A percentile compares a stretch with the other conserved stretches of the same genome.
phyloP scores from a whole-genome alignment of 2,888 invertebrate species.

The Dryococelus australis region DNA sequence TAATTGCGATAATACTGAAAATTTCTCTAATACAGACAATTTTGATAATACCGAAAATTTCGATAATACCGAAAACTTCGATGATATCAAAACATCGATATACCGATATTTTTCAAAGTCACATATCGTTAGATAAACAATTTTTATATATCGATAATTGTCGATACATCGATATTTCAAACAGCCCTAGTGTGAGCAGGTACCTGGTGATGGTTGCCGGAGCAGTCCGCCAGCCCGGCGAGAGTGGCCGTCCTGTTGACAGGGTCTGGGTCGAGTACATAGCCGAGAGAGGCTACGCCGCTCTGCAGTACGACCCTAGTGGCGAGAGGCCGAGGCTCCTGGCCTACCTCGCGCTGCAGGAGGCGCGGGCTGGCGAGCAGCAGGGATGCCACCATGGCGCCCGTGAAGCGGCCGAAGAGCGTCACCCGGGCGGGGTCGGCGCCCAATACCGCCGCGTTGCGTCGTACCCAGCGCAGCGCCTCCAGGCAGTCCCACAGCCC shows the following conservation, averaged over 20 bases:
- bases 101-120: too few species aligned
- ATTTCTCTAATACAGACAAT: too few species aligned
- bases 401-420: constrained; percentile 54
- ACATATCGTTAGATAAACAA: too few species aligned
- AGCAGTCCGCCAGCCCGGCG: background rate
- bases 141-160: too few species aligned
- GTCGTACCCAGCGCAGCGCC: constrained; percentile 54
- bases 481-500: constrained; percentile 54
- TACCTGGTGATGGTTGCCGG: background rate
- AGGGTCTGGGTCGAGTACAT: constrained; percentile 26
- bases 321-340: constrained; percentile 44
- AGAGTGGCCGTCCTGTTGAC: constrained; percentile 19
- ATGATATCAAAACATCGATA: too few species aligned
- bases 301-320: constrained; percentile 51
- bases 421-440: constrained; percentile 53
- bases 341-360: constrained; percentile 1
- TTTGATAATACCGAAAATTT: too few species aligned
- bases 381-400: constrained; percentile 52
- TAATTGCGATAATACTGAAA: too few species aligned
- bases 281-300: constrained; percentile 47
- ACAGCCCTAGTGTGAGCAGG: too few species aligned
- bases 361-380: constrained; percentile 45
- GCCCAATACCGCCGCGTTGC: constrained; percentile 52
- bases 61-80: too few species aligned
- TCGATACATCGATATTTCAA: too few species aligned